Conservation (phyloP, 1,140 invertebrate genomes). For the Amphibalanus amphitrite region DNA sequence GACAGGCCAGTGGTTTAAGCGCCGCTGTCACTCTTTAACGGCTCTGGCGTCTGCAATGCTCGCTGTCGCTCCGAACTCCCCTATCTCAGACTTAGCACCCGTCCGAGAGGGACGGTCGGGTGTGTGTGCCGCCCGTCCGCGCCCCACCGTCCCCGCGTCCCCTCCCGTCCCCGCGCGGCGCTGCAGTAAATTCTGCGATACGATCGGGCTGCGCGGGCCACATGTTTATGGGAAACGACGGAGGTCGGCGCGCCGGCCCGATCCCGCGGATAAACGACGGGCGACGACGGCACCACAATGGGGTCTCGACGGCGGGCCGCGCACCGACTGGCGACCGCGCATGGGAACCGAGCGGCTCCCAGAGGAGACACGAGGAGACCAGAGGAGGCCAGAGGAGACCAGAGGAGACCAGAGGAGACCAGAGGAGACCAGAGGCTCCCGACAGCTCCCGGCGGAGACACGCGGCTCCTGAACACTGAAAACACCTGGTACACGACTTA, state of each 20-base stretch:
- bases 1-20: background rate
- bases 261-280: background rate
- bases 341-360: background rate
- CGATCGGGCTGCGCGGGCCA: background rate
- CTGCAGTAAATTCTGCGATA: constrained; percentile 1
- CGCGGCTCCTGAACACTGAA: no score
- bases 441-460: no score
- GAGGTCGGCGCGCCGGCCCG: no score
- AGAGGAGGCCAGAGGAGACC: no score
- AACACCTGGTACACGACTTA: no score
- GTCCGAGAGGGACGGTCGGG: background rate
- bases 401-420: no score
- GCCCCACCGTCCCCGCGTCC: background rate
- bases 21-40: no score
- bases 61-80: background rate
- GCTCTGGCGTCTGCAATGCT: no score
- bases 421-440: no score
- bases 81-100: background rate
- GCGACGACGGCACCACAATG: background rate
- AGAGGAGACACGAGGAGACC: no score
- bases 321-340: background rate
- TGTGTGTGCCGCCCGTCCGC: no score
- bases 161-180: background rate
- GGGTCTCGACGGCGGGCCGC: no score
- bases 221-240: background rate